phyloP scores from a whole-genome alignment of 23 tunicate species.

The Trididemnum nubilum region DNA sequence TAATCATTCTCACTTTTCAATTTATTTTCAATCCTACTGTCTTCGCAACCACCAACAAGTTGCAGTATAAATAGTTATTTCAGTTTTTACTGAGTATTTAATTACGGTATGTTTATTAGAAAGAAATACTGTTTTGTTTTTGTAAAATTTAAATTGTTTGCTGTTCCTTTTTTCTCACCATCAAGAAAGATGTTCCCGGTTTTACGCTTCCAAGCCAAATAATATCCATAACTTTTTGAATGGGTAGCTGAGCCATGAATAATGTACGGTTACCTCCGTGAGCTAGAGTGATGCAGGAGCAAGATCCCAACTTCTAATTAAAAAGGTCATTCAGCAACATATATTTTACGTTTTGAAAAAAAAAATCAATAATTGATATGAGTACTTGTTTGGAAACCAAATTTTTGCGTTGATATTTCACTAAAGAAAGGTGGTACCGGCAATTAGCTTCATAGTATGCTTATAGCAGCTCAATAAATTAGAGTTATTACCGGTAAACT shows the following conservation, averaged over 20 bases:
- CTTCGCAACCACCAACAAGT: too few species aligned
- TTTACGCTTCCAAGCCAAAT: neutral
- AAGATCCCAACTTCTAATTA: neutral
- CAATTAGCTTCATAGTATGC: too few species aligned
- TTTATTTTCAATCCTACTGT: too few species aligned
- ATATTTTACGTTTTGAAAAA: neutral
- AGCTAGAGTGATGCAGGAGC: constrained; percentile 17
- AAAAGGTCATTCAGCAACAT: neutral
- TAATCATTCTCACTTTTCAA: too few species aligned
- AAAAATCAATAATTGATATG: too few species aligned
- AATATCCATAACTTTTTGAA: neutral
- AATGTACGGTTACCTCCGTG: neutral
- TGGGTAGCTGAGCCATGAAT: neutral
- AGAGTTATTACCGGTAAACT: neutral
- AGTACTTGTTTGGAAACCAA: neutral
- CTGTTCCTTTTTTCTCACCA: neutral
- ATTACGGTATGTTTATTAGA: too few species aligned
- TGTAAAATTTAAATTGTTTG: neutral
- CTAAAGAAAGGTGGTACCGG: too few species aligned
- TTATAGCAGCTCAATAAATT: neutral
- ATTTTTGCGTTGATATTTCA: neutral
- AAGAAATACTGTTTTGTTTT: too few species aligned
- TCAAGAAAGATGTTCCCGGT: neutral
- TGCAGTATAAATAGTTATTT: too few species aligned
- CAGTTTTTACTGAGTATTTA: too few species aligned